These are phyloP conservation scores for Formicarius rufipectus DNA, from an alignment of 2,113 vertebrate genomes.

Conservation along the genomic window DNA sequence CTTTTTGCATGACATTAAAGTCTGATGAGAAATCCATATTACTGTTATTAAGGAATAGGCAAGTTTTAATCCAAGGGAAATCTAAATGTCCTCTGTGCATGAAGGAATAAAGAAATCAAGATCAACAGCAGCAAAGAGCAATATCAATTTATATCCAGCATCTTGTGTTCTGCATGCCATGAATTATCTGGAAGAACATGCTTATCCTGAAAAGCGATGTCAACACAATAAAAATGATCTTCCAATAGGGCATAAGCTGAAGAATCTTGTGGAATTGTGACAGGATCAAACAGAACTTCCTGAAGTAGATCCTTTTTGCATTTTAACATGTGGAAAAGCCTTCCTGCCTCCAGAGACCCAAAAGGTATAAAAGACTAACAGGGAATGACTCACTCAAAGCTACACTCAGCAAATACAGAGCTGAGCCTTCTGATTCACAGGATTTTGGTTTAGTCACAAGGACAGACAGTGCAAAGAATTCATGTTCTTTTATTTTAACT, in stretches of 20 bases:
- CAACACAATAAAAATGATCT: not conserved
- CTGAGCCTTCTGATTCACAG: not conserved
- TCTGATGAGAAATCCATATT: conserved; percentile 40
- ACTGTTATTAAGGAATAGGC: conserved; percentile 28
- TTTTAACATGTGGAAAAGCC: not conserved
- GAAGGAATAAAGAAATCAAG: not conserved
- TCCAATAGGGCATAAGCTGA: not conserved
- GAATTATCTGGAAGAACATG: not conserved
- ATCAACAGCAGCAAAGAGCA: not conserved
- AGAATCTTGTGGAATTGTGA: not conserved
- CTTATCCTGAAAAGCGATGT: not conserved
- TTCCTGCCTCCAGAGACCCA: not conserved
- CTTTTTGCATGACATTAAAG: conserved; percentile 40
- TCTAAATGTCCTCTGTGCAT: not conserved
- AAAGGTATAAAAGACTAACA: not conserved
- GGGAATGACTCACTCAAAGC: not conserved
- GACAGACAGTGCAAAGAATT: not conserved
- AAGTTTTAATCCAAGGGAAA: conserved; percentile 26
- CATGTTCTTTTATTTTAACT: not conserved
- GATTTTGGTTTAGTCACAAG: not conserved
- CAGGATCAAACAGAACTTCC: not conserved
- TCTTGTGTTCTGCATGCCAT: not conserved
- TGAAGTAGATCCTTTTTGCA: not conserved
- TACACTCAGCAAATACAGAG: not conserved
- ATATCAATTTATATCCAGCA: not conserved